A percentile compares a stretch with the other conserved stretches of the same genome.
Conservation (phyloP, 1,140 invertebrate genomes). For the Drosophila setifemur region DNA sequence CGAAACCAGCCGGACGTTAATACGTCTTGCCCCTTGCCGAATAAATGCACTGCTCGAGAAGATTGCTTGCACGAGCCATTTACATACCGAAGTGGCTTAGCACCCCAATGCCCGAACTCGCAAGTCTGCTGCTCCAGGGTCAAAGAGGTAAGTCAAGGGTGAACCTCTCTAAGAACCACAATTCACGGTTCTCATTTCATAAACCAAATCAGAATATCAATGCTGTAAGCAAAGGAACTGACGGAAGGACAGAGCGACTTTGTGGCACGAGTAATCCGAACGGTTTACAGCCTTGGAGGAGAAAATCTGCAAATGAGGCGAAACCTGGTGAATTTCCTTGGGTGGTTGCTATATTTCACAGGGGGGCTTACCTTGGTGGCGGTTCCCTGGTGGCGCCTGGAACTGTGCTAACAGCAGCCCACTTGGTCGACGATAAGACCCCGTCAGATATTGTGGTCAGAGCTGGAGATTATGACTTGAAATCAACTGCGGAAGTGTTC, state of each 20-base stretch:
- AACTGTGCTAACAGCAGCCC: constrained; percentile 10
- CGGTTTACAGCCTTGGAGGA: not conserved
- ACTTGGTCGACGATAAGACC: not conserved
- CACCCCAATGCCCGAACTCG: not conserved
- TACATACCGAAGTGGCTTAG: not conserved
- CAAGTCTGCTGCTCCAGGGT: not conserved
- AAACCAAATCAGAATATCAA: too few species aligned
- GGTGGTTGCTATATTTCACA: constrained; percentile 90
- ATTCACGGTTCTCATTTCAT: too few species aligned
- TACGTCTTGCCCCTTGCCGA: too few species aligned
- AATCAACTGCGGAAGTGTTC: not conserved
- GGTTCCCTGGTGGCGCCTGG: constrained; percentile 83
- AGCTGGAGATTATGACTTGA: constrained; percentile 13
- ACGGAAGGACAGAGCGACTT: too few species aligned
- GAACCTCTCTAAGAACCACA: too few species aligned
- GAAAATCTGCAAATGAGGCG: not conserved
- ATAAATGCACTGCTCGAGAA: not conserved
- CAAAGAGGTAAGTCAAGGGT: not conserved
- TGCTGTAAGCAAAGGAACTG: too few species aligned
- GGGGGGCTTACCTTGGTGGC: constrained; percentile 86
- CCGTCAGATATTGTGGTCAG: not conserved
- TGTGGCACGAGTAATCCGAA: not conserved
- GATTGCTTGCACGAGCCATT: not conserved
- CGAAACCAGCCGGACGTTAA: too few species aligned
- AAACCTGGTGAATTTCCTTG: constrained; percentile 90